phyloP scores from a whole-genome alignment of 1,140 invertebrate species.

The Brachionus calyciflorus region DNA sequence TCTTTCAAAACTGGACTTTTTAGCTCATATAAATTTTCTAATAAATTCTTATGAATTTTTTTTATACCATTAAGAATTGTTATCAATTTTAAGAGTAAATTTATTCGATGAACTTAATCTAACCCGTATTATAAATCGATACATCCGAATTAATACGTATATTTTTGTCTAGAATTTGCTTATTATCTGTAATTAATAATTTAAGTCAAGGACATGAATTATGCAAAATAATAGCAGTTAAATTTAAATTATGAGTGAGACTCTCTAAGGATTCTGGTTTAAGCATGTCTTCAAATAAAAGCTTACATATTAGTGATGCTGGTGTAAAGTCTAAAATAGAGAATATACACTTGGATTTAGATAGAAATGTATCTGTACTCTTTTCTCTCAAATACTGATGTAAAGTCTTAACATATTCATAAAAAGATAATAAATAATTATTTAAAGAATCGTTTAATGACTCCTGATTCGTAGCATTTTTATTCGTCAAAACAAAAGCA shows the following conservation, averaged over 20 bases:
- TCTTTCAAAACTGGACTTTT: not conserved
- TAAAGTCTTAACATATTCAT: constrained; percentile 49
- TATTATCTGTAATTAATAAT: constrained; percentile 50
- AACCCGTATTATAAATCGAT: constrained; percentile 1
- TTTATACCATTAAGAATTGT: not conserved
- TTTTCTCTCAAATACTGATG: constrained; percentile 57
- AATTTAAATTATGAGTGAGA: no score
- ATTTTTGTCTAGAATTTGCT: not conserved
- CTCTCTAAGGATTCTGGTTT: no score
- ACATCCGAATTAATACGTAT: not conserved
- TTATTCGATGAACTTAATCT: not conserved
- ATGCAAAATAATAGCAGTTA: constrained; percentile 58
- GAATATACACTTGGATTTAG: no score
- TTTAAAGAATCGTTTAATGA: not conserved
- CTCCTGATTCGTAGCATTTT: no score
- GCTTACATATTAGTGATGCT: no score
- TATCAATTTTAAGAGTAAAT: not conserved
- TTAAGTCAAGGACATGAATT: constrained; percentile 56
- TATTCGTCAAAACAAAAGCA: no score
- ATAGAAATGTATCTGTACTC: no score
- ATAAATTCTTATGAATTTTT: not conserved
- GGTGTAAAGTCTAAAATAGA: no score
- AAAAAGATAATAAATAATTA: constrained; percentile 33
- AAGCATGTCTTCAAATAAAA: no score
- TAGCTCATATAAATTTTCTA: not conserved